These are phyloP conservation scores for Trilocha varians DNA, from an alignment of 2,888 invertebrate species.

Conservation along the genomic window DNA sequence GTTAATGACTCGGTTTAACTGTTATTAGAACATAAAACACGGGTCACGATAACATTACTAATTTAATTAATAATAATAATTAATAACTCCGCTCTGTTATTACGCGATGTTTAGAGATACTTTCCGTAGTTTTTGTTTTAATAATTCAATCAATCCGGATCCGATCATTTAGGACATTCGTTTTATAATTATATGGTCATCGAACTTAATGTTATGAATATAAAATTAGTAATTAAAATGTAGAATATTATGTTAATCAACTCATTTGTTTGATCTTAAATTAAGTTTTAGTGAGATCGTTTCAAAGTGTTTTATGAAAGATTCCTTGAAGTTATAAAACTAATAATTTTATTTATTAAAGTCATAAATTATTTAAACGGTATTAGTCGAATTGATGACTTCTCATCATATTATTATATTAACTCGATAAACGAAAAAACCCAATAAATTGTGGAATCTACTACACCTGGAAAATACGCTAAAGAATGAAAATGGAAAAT, in stretches of 20 bases:
- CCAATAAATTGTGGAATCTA: no score
- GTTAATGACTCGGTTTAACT: not conserved
- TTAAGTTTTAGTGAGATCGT: not conserved
- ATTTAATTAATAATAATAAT: no score
- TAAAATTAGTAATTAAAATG: not conserved
- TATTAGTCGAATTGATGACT: no score
- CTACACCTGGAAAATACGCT: no score
- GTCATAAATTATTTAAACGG: no score
- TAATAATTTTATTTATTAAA: no score
- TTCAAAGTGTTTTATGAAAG: not conserved
- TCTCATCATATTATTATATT: no score
- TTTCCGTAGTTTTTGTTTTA: not conserved
- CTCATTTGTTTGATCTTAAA: not conserved
- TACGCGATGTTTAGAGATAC: not conserved
- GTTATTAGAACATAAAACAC: not conserved
- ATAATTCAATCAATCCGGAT: slow-evolving; percentile 1
- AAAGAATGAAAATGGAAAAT: no score
- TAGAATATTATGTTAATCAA: not conserved
- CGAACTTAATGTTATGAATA: not conserved
- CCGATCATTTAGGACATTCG: not conserved
- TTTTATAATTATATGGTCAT: not conserved
- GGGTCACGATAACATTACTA: not conserved
- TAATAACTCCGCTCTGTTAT: not conserved
- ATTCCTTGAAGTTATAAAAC: no score
- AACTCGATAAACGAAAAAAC: no score